Base-by-base conservation (phyloP, 2,797 vertebrate genomes). In the Tolypeutes matacus region DNA sequence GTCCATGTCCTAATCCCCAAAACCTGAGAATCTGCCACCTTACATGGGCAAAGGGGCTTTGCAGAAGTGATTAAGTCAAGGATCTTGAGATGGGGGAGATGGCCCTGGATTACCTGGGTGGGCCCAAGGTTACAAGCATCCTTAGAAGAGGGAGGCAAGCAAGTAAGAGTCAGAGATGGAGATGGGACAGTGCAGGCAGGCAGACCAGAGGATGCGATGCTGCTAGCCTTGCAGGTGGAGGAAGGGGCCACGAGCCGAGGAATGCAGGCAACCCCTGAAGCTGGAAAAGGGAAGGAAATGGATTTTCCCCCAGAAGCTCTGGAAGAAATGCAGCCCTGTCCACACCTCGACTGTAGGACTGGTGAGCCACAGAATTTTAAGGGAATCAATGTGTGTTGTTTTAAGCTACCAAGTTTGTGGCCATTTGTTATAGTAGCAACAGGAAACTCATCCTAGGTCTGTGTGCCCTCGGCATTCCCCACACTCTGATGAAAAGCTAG, bases 391-490 rank as follows among this genome's bases (percentile, higher is more conserved):
- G 10, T 11, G 27, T 36, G 46, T 2, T 17, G 3, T 31, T 31
- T 18, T 4, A 17, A 60, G 76, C 6, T 14, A 10, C 15, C 15
- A 3, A 18, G 14, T 13, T 36, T 4, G 13, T 0, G 69, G 56
- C 2, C 13, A 69, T 18, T 67, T 62, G n/a, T 67, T n/a, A 39
- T 27, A 64, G 65, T 31, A 73, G 39, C 42, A n/a, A 83, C 7
- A 9, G 23, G 36, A 13, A 17, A 13, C 5, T 4, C 0, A 0
- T 2, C 9, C 11, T 3, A 7, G 34, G 46, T 6, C 31, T 21
- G 65, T 2, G 0, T 9, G 1, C 9, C 13, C 0, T 0, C 12
- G 3, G 23, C 7, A 0, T 15, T 9, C 51, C 23, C 84, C 27
- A 34, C 8, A 3, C n/a, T 36, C 81, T 15, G 51, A 60, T 8